These are phyloP conservation scores for Himalopsyche kuldschensis DNA, from an alignment of 2,888 invertebrate species.

Conservation along the genomic window DNA sequence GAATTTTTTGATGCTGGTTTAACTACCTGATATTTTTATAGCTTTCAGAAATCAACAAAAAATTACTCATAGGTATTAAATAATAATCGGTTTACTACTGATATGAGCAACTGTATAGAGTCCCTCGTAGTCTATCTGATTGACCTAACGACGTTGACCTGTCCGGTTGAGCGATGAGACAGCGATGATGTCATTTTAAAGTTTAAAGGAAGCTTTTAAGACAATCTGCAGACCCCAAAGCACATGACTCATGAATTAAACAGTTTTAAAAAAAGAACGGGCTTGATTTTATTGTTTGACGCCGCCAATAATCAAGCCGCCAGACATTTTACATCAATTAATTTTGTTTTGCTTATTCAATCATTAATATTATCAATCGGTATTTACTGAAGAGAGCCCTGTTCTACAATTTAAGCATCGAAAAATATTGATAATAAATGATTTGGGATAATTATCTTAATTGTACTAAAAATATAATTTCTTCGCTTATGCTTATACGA, in stretches of 20 bases:
- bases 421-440: too few species aligned
- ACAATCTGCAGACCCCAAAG: neutral
- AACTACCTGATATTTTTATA: too few species aligned
- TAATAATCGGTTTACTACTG: neutral
- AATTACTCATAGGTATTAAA: too few species aligned
- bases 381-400: too few species aligned
- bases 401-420: too few species aligned
- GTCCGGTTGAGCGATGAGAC: neutral
- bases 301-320: neutral
- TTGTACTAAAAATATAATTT: too few species aligned
- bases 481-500: too few species aligned
- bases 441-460: too few species aligned
- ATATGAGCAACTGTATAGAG: neutral
- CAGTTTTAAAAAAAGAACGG: neutral
- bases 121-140: neutral
- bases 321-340: neutral
- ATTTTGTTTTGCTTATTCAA: neutral
- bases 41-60: too few species aligned
- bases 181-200: neutral
- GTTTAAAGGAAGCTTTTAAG: neutral
- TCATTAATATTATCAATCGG: too few species aligned
- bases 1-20: too few species aligned
- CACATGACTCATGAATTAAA: neutral
- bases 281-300: neutral
- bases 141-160: neutral